Conservation (phyloP, 2,888 invertebrate genomes). For the Heterodera filipjevi region DNA sequence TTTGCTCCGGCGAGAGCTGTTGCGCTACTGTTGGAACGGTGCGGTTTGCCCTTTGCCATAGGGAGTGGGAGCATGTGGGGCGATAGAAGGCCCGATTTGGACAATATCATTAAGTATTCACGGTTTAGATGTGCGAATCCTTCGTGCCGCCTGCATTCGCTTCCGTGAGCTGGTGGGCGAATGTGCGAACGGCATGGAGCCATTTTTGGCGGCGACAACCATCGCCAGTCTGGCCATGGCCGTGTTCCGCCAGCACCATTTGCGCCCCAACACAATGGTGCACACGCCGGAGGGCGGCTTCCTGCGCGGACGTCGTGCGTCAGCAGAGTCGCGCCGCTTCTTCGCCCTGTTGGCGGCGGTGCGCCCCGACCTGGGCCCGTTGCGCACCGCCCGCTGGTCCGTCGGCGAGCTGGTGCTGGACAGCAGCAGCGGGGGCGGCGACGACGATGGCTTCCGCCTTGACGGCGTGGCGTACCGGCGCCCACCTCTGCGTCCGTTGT, state of each 20-base stretch:
- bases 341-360: background rate
- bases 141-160: conserved; percentile 12
- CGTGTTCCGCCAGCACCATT: background rate
- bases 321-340: background rate
- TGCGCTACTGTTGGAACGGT: conserved; percentile 6
- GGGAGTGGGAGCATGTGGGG: no score
- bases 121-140: conserved; percentile 14
- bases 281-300: conserved; percentile 19
- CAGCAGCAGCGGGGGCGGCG: background rate
- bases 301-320: background rate
- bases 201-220: background rate
- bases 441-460: background rate
- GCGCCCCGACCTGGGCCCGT: background rate
- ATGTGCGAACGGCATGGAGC: background rate
- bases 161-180: background rate
- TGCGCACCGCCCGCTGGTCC: conserved; percentile 3
- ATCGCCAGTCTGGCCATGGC: conserved; percentile 1
- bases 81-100: no score
- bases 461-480: background rate
- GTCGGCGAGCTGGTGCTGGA: conserved; percentile 8
- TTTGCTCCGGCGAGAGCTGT: background rate
- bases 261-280: background rate
- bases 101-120: no score
- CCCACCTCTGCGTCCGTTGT: background rate
- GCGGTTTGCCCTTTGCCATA: no score